Evolutionary conservation across 2,888 invertebrate species (phyloP).

Genomic region (Strigamia transsilvanica): DNA sequence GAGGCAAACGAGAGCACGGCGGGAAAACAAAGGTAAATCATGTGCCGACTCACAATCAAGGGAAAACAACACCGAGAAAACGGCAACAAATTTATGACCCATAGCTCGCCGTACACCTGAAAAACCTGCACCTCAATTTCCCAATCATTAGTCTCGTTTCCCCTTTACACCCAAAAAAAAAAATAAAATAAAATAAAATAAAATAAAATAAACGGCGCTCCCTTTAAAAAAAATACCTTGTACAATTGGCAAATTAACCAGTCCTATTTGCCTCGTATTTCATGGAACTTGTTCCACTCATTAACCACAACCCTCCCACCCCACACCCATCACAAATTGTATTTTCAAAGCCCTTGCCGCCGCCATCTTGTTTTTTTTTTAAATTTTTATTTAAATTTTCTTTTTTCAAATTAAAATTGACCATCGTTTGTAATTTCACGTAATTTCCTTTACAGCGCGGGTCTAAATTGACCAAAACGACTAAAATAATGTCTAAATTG

Average conservation of each 20-base stretch:
- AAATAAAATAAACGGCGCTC: too few relatives aligned
- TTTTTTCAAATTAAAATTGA: too few relatives aligned
- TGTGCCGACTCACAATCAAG: conserved; percentile 6
- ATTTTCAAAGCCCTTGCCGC: background rate
- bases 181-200: background rate
- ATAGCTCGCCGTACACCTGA: too few relatives aligned
- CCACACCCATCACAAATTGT: conserved; percentile 1
- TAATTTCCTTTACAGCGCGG: too few relatives aligned
- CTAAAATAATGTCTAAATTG: too few relatives aligned
- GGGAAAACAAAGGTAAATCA: conserved; percentile 39
- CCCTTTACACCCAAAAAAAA: background rate
- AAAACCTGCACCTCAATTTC: background rate
- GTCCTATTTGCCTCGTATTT: background rate
- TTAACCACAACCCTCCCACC: background rate
- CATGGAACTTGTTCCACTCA: background rate
- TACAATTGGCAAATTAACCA: background rate
- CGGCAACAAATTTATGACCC: background rate
- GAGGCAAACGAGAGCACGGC: conserved; percentile 21
- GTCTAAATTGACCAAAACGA: background rate
- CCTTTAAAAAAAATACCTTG: background rate
- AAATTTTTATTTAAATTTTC: too few relatives aligned
- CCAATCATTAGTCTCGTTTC: background rate
- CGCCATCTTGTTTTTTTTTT: too few relatives aligned
- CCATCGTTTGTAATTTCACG: too few relatives aligned
- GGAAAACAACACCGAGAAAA: background rate